Evolutionary conservation across 92 coral and sea anemone genomes (phyloP), one percentile per base, ranked within the genome.

Genomic region (Epizoanthus scotinus): DNA sequence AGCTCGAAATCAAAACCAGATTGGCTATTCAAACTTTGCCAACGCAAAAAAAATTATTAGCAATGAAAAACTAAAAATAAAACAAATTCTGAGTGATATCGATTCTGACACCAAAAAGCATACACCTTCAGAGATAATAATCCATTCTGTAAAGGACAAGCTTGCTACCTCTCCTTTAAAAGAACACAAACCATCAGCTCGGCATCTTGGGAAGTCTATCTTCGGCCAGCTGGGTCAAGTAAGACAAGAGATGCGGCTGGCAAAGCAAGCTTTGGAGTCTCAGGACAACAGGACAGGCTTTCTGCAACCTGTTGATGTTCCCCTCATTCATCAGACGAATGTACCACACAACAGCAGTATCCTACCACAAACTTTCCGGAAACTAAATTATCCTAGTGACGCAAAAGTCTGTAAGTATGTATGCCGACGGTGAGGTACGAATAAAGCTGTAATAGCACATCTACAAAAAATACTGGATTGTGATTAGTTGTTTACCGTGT

Each of bases 81-180:
- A 61, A 67, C 71, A 79, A 34, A 83, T 88, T 28, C 68, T 88
- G 13, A 67, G 5, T 65, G 84, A 60, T 42, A 88, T 88, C 5
- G 91, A 84, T 12, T 68, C 29, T 42, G 82, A 19, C 2, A 59
- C 78, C 19, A 50, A 18, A 25, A 65, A 57, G 31, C 54, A 40
- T 19, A 8, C 2, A 0, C 31, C 53, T 20, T 20, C 38, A 31
- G 62, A 78, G 36, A 53, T 36, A 53, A 36, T 70, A 21, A 69
- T 28, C 19, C 34, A 52, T 21, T 27, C 25, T 17, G 8, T 60
- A 14, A 87, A 70, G 25, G 69, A 71, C 20, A 24, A 67, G 3
- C 77, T 73, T 62, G 83, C 42, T 12, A 14, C 55, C 0, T 5
- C 20, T 13, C 70, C 70, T 31, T 29, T 29, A 1, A 38, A 24